Evolutionary conservation across 2,797 vertebrate species (phyloP).

Genomic region (Astyanax mexicanus): DNA sequence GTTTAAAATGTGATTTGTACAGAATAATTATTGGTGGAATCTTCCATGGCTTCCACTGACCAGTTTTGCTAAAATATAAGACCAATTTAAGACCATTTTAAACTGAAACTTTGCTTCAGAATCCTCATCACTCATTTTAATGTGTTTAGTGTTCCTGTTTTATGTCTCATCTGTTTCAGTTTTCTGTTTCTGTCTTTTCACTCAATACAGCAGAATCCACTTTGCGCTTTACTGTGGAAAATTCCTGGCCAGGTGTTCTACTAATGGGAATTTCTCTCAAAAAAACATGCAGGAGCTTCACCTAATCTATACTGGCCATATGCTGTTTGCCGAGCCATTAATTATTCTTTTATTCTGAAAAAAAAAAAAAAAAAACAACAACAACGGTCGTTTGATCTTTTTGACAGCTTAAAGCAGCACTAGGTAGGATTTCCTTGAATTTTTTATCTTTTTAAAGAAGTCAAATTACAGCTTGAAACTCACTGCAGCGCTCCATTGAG

Average conservation of each 20-base stretch:
- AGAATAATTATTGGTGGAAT: no score
- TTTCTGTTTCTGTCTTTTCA: no score
- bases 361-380: no score
- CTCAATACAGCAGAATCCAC: not conserved
- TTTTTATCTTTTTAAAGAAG: no score
- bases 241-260: conserved; percentile 16
- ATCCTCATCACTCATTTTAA: no score
- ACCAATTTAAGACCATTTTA: not conserved
- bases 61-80: not conserved
- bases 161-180: not conserved
- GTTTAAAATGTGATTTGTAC: no score
- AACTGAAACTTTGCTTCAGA: not conserved
- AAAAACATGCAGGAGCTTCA: conserved; percentile 4
- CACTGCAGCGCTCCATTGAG: no score
- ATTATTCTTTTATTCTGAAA: not conserved
- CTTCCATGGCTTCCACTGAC: no score
- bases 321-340: conserved; percentile 22
- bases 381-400: not conserved
- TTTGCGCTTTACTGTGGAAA: not conserved
- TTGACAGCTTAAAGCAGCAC: no score
- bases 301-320: conserved; percentile 14
- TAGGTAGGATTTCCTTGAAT: no score
- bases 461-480: no score
- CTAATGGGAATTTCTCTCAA: conserved; percentile 19
- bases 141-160: no score